Percentiles rank a stretch among this genome's conserved stretches.
Evolutionary conservation across 2,888 invertebrate species (phyloP).

Genomic region (Cyrtodaria siliqua): DNA sequence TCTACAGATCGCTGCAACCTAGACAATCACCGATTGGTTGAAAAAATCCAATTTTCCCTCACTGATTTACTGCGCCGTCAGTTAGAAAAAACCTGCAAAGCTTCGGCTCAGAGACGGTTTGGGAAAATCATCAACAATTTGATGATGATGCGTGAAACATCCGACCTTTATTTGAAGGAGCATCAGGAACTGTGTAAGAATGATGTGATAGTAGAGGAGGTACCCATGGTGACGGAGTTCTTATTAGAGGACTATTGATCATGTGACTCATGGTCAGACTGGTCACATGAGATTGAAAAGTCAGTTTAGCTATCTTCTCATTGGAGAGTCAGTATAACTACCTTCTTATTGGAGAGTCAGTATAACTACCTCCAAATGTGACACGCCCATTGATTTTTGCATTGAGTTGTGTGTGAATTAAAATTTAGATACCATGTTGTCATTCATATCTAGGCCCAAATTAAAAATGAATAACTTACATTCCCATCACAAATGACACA

Average conservation of each 20-base stretch:
- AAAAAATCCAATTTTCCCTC: conserved; percentile 47
- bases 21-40: conserved; percentile 38
- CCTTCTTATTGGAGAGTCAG: too few relatives aligned
- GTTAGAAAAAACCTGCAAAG: conserved; percentile 21
- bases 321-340: too few relatives aligned
- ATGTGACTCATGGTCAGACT: too few relatives aligned
- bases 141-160: conserved; percentile 27
- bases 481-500: too few relatives aligned
- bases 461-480: too few relatives aligned
- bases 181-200: conserved; percentile 56
- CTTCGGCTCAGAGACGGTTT: conserved; percentile 25
- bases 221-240: conserved; percentile 49
- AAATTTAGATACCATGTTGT: too few relatives aligned
- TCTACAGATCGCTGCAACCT: conserved; percentile 50
- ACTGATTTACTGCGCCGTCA: conserved; percentile 27
- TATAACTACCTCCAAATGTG: too few relatives aligned
- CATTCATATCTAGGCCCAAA: too few relatives aligned
- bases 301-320: too few relatives aligned
- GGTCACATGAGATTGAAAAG: too few relatives aligned
- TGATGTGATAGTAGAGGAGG: conserved; percentile 44
- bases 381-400: too few relatives aligned
- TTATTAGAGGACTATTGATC: conserved; percentile 48
- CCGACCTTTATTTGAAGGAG: conserved; percentile 47
- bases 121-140: conserved; percentile 51
- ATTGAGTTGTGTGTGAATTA: too few relatives aligned